These are phyloP conservation scores for Sarotherodon lohbergeri DNA, from an alignment of 2,113 vertebrate species.

Conservation along the genomic window DNA sequence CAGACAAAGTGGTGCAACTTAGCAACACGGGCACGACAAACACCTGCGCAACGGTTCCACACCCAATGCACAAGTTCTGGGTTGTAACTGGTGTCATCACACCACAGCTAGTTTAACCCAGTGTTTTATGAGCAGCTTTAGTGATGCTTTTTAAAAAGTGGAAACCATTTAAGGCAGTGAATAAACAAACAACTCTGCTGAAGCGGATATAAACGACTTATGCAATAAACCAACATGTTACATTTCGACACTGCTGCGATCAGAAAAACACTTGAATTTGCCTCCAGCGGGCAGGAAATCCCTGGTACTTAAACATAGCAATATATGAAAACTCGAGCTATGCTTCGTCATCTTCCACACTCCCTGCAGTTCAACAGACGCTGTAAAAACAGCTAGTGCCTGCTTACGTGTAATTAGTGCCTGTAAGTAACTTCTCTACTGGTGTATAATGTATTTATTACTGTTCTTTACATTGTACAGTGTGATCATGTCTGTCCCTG, in stretches of 20 bases:
- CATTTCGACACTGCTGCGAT: not conserved
- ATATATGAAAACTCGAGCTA: not conserved
- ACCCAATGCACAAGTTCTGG: not conserved
- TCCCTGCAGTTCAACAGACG: not conserved
- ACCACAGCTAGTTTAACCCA: not conserved
- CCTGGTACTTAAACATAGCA: not conserved
- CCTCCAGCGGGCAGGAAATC: not conserved
- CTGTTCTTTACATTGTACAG: conserved; percentile 17
- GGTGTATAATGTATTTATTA: conserved; percentile 53
- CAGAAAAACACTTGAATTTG: not conserved
- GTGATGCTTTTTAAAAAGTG: not conserved
- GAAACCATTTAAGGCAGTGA: not conserved
- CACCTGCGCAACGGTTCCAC: not conserved
- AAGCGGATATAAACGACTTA: not conserved
- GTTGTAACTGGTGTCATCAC: not conserved
- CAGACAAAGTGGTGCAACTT: not conserved
- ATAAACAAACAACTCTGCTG: not conserved
- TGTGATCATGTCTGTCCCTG: conserved; percentile 25
- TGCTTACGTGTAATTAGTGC: conserved; percentile 41
- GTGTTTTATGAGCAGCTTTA: not conserved
- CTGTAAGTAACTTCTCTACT: conserved; percentile 36
- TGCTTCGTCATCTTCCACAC: not conserved
- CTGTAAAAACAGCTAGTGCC: conserved; percentile 39
- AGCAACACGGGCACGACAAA: not conserved
- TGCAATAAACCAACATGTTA: not conserved